A percentile compares a stretch with the other conserved stretches of the same genome.
Conservation (phyloP, 2,888 invertebrate species). For the Apodemia mormo region DNA sequence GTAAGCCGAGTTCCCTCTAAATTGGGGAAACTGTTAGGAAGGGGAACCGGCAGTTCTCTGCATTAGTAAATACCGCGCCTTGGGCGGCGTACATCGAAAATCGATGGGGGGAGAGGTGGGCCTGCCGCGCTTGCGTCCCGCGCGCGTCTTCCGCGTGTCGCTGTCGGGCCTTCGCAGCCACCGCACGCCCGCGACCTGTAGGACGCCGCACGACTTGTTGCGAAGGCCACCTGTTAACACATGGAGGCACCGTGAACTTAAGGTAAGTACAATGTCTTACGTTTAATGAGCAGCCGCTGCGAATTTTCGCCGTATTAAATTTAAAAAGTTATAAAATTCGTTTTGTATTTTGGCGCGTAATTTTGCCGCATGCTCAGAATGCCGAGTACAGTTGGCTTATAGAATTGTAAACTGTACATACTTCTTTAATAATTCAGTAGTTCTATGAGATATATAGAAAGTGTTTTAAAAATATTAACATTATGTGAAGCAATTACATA, state of each 20-base stretch:
- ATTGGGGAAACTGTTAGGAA: conserved; percentile 61
- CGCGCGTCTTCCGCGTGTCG: conserved; percentile 43
- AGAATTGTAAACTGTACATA: not conserved
- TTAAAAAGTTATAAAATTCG: conserved; percentile 5
- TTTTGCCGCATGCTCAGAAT: conserved; percentile 25
- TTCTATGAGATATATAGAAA: too few species aligned
- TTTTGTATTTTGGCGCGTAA: conserved; percentile 27
- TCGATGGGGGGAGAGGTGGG: conserved; percentile 64
- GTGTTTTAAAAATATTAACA: too few species aligned
- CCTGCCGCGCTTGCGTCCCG: conserved; percentile 56
- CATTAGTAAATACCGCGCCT: conserved; percentile 72
- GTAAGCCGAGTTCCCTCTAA: conserved; percentile 41
- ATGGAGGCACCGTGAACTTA: conserved; percentile 66
- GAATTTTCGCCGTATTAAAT: conserved; percentile 24
- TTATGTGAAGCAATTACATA: too few species aligned
- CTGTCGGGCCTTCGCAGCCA: conserved; percentile 57
- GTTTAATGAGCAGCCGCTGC: conserved; percentile 28
- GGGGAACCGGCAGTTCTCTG: conserved; percentile 63
- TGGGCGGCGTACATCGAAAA: conserved; percentile 65
- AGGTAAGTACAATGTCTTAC: conserved; percentile 53
- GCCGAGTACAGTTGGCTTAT: not conserved
- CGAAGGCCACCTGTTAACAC: conserved; percentile 73
- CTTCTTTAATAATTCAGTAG: not conserved
- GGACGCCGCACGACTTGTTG: conserved; percentile 70
- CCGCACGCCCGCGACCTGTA: conserved; percentile 63